phyloP scores from a whole-genome alignment of 2,888 invertebrate species.

The Ceratothoa steindachneri region DNA sequence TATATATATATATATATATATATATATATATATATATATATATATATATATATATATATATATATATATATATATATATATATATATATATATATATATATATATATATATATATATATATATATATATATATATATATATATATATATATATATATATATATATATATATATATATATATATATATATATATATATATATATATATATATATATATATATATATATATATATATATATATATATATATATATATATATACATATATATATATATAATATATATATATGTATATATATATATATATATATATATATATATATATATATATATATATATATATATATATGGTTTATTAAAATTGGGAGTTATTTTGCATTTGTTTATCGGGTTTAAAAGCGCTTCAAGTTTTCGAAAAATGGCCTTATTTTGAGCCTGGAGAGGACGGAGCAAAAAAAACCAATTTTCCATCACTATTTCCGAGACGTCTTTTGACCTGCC shows the following conservation, averaged over 20 bases:
- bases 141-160: conserved; percentile 8
- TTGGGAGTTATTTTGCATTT: neutral
- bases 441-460: no score
- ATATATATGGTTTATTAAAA: no score
- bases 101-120: neutral
- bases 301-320: conserved; percentile 7
- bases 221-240: conserved; percentile 16
- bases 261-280: neutral
- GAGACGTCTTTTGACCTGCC: no score
- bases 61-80: conserved; percentile 17
- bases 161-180: conserved; percentile 14
- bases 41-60: conserved; percentile 17
- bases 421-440: no score
- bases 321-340: conserved; percentile 15
- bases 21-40: conserved; percentile 1
- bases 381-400: no score
- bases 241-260: conserved; percentile 16
- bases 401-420: no score
- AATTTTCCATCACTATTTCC: no score
- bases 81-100: conserved; percentile 8
- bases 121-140: neutral
- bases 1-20: conserved; percentile 6
- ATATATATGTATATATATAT: neutral
- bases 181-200: conserved; percentile 17
- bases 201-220: conserved; percentile 17